A percentile compares a stretch with the other conserved stretches of the same genome.
Evolutionary conservation across 2,888 invertebrate species (phyloP).

Genomic region (Scaptomyza cyrtandrae): DNA sequence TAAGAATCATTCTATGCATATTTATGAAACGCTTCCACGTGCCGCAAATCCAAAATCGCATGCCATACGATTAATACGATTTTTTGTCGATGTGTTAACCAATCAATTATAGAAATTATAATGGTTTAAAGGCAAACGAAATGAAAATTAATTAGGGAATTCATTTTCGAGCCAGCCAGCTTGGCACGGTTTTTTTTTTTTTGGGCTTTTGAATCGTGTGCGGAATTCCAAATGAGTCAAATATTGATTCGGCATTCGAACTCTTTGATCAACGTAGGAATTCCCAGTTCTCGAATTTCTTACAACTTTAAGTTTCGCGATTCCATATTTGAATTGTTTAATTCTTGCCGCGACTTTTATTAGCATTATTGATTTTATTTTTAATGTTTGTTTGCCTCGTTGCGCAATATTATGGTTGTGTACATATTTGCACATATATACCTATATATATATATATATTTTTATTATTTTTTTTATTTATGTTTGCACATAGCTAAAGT

Average conservation of each 20-base stretch:
- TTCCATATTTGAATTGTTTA: conserved; percentile 44
- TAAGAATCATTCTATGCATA: conserved; percentile 57
- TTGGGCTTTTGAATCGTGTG: background rate
- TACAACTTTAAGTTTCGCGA: background rate
- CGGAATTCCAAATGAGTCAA: conserved; percentile 53
- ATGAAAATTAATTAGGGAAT: conserved; percentile 62
- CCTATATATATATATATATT: background rate
- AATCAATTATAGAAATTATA: conserved; percentile 70
- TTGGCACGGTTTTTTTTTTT: conserved; percentile 40
- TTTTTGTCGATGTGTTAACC: conserved; percentile 61
- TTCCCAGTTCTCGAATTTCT: conserved; percentile 10
- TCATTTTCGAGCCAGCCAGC: conserved; percentile 68
- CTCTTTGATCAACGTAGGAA: conserved; percentile 67
- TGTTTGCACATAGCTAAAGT: conserved; percentile 54
- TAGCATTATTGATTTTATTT: conserved; percentile 31
- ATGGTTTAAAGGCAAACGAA: conserved; percentile 37
- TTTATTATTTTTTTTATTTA: too few species aligned
- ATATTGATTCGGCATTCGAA: conserved; percentile 39
- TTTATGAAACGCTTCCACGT: conserved; percentile 70
- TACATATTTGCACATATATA: conserved; percentile 22
- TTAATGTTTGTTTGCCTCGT: conserved; percentile 31
- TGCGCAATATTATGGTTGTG: conserved; percentile 56
- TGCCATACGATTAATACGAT: conserved; percentile 1
- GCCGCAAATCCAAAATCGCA: conserved; percentile 52
- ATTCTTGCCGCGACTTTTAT: conserved; percentile 33